Evolutionary conservation across 1,140 invertebrate genomes (phyloP).

Genomic region (Marisa cornuarietis): DNA sequence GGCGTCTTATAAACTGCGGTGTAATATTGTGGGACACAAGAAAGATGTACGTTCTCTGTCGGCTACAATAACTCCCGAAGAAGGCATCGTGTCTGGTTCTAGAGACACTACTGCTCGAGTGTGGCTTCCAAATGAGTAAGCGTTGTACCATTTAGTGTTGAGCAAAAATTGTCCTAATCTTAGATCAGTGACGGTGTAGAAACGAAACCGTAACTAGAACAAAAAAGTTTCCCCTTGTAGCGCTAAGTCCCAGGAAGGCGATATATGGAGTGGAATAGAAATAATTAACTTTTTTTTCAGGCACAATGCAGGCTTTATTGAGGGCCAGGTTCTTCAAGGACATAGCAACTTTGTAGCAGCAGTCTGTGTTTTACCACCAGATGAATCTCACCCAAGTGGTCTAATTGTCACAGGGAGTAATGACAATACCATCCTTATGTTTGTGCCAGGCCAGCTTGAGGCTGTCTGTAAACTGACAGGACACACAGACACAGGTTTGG

Average conservation of each 20-base stretch:
- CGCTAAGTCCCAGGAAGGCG: no score
- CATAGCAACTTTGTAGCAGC: slow-evolving; percentile 87
- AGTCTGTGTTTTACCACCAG: slow-evolving; percentile 79
- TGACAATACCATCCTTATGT: slow-evolving; percentile 84
- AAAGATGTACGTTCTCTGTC: slow-evolving; percentile 84
- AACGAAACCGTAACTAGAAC: background rate
- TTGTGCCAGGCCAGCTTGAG: slow-evolving; percentile 71
- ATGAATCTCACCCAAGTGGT: slow-evolving; percentile 76
- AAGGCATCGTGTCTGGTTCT: slow-evolving; percentile 83
- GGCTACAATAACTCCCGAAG: slow-evolving; percentile 71
- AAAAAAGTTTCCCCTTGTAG: no score
- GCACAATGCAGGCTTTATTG: slow-evolving; percentile 67
- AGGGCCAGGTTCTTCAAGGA: slow-evolving; percentile 78
- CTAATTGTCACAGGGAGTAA: slow-evolving; percentile 89
- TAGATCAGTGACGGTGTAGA: background rate
- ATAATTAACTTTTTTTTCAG: slow-evolving; percentile 50
- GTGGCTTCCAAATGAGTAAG: slow-evolving; percentile 83
- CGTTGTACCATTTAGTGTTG: background rate
- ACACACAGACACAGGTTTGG: slow-evolving; percentile 78
- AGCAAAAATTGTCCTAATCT: slow-evolving; percentile 1
- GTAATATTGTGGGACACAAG: slow-evolving; percentile 80
- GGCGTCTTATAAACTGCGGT: slow-evolving; percentile 78
- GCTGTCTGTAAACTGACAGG: slow-evolving; percentile 75
- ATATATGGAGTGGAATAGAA: no score
- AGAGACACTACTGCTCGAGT: slow-evolving; percentile 85